A percentile compares a stretch with the other conserved stretches of the same genome.
Conservation (phyloP, 2,113 vertebrate species). For the Neoarius graeffei region DNA sequence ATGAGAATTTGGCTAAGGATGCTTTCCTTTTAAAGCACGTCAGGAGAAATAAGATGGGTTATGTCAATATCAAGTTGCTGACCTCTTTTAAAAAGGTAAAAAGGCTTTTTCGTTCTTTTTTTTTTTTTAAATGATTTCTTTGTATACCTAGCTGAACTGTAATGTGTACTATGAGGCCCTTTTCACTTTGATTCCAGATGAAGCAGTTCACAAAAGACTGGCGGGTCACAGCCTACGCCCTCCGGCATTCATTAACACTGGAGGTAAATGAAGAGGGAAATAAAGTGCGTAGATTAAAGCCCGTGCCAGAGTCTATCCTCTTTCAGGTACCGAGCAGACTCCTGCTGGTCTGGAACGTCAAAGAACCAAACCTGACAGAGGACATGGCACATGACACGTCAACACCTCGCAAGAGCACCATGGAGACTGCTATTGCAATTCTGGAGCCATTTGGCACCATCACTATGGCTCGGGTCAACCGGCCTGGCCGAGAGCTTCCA, state of each 20-base stretch:
- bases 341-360: constrained; percentile 57
- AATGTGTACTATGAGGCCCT: background rate
- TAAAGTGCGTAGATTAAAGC: constrained; percentile 54
- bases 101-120: background rate
- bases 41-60: constrained; percentile 57
- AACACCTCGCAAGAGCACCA: constrained; percentile 30
- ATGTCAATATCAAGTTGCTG: constrained; percentile 57
- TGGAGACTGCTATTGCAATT: constrained; percentile 53
- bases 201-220: constrained; percentile 60
- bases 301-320: constrained; percentile 55
- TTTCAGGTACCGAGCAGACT: constrained; percentile 52
- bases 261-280: constrained; percentile 58
- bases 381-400: background rate
- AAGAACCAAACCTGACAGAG: background rate
- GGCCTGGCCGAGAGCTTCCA: constrained; percentile 58
- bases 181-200: constrained; percentile 43
- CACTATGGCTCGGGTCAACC: constrained; percentile 50
- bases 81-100: constrained; percentile 61
- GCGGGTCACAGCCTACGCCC: constrained; percentile 55
- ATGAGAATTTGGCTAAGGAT: constrained; percentile 58
- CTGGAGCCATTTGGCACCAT: constrained; percentile 57
- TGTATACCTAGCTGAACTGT: background rate
- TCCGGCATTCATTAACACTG: constrained; percentile 51
- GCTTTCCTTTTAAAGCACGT: constrained; percentile 59
- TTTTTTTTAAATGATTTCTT: background rate